These are phyloP conservation scores for Brachionichthys hirsutus DNA, from an alignment of 2,113 vertebrate genomes.

Conservation along the genomic window DNA sequence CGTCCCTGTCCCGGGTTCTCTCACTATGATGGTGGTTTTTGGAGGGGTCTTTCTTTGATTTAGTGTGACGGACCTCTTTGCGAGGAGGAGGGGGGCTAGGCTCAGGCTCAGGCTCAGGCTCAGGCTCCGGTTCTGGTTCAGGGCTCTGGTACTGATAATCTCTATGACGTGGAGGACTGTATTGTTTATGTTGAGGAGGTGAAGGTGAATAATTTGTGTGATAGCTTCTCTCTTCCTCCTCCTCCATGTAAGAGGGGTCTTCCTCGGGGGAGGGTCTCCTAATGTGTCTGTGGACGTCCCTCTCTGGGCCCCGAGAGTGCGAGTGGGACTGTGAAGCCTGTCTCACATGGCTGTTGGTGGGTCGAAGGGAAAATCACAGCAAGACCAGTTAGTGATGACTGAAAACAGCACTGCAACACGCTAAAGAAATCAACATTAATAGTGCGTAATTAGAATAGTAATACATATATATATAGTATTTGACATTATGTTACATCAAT, in stretches of 20 bases:
- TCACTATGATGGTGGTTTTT: constrained; percentile 64
- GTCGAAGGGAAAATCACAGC: constrained; percentile 42
- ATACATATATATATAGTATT: no score
- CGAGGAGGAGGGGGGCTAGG: constrained; percentile 45
- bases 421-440: background rate
- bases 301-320: constrained; percentile 46
- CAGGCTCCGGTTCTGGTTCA: constrained; percentile 74
- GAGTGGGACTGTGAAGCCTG: constrained; percentile 55
- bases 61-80: constrained; percentile 64
- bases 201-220: constrained; percentile 81
- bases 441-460: no score
- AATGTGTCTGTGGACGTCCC: constrained; percentile 69
- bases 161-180: constrained; percentile 67
- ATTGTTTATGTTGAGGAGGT: constrained; percentile 76
- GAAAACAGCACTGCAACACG: background rate
- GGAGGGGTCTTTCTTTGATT: constrained; percentile 62
- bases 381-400: background rate
- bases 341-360: constrained; percentile 60
- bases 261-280: constrained; percentile 77
- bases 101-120: constrained; percentile 73
- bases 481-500: no score
- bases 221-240: constrained; percentile 77
- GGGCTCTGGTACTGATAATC: constrained; percentile 75
- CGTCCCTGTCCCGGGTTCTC: constrained; percentile 42
- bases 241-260: constrained; percentile 59